Conservation (phyloP, 2,797 vertebrate species). For the Spinus pinus region DNA sequence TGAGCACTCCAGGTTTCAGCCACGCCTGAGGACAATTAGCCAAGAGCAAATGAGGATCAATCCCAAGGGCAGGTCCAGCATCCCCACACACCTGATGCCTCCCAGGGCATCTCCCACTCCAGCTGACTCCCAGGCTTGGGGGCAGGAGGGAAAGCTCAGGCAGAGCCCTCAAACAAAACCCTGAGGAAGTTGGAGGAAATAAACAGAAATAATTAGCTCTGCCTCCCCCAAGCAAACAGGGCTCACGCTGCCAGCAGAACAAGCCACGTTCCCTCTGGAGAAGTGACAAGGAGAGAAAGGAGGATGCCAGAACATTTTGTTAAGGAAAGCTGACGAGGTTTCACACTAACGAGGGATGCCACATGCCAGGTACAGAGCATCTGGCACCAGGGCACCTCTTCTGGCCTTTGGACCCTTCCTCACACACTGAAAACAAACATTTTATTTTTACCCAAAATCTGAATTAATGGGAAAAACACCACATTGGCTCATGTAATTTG, state of each 20-base stretch:
- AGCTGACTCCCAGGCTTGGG: background rate
- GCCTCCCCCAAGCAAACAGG: slow-evolving; percentile 28
- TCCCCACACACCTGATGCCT: rapidly evolving
- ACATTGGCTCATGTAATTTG: background rate
- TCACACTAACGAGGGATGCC: background rate
- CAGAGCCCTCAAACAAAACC: background rate
- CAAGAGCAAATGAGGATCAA: background rate
- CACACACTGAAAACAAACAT: background rate
- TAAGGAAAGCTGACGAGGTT: background rate
- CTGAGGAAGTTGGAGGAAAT: slow-evolving; percentile 1
- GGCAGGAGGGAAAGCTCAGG: background rate
- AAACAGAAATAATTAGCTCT: slow-evolving; percentile 57
- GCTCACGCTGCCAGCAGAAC: slow-evolving; percentile 23
- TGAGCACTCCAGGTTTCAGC: background rate
- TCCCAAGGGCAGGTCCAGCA: background rate
- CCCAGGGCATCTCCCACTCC: background rate
- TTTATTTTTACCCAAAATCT: background rate
- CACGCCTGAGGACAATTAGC: background rate
- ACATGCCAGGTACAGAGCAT: rapidly evolving
- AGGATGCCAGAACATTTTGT: slow-evolving; percentile 59
- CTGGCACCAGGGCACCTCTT: background rate
- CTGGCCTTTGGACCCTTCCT: background rate
- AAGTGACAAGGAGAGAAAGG: slow-evolving; percentile 33
- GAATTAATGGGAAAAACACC: background rate
- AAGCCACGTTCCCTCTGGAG: slow-evolving; percentile 2